A percentile compares a stretch with the other conserved stretches of the same genome.
These are phyloP conservation scores for Chrysodeixis includens DNA, from an alignment of 2,888 invertebrate species.

Conservation along the genomic window DNA sequence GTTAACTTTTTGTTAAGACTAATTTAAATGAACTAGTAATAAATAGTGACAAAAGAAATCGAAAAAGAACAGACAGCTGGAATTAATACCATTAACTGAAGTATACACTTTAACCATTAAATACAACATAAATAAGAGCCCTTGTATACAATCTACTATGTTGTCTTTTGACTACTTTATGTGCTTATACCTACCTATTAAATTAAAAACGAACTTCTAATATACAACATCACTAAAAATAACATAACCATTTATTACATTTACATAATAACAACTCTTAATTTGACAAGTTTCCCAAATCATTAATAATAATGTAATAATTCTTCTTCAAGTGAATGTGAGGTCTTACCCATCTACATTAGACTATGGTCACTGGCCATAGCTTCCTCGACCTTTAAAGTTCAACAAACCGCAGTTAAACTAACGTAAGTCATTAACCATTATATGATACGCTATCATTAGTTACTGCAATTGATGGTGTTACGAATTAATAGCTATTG, in stretches of 20 bases:
- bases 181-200: no score
- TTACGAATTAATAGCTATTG: background rate
- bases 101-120: no score
- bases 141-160: no score
- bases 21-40: no score
- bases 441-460: background rate
- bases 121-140: no score
- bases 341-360: slow-evolving; percentile 5
- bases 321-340: background rate
- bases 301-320: background rate
- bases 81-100: no score
- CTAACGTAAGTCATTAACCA: slow-evolving; percentile 6
- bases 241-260: background rate
- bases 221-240: no score
- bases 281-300: background rate
- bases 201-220: no score
- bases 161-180: no score
- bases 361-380: slow-evolving; percentile 15
- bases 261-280: background rate
- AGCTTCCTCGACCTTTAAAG: slow-evolving; percentile 33
- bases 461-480: background rate
- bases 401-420: slow-evolving; percentile 28
- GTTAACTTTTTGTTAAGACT: no score
- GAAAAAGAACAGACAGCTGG: no score
- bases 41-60: no score